Percentiles rank a stretch among this genome's conserved stretches.
phyloP scores from a whole-genome alignment of 2,888 invertebrate genomes.

The Polyploca ridens region DNA sequence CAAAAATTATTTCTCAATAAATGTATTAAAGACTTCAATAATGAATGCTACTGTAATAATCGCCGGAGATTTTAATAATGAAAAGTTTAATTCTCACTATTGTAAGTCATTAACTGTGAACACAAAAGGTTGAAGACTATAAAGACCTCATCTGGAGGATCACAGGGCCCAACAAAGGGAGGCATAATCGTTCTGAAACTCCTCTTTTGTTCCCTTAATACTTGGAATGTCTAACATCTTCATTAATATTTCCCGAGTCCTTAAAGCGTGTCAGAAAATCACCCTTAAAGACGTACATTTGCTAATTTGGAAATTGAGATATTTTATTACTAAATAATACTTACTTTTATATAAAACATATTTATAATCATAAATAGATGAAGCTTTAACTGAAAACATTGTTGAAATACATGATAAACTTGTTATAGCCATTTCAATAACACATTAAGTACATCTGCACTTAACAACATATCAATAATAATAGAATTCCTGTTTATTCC shows the following conservation, averaged over 20 bases:
- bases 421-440: too few relatives aligned
- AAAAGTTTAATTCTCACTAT: constrained; percentile 49
- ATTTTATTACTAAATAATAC: not conserved
- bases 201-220: constrained; percentile 63
- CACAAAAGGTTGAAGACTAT: constrained; percentile 50
- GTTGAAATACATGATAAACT: too few relatives aligned
- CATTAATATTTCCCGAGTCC: constrained; percentile 65
- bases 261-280: constrained; percentile 28
- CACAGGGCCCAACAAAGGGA: constrained; percentile 35
- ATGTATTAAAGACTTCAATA: not conserved
- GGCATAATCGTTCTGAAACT: constrained; percentile 49
- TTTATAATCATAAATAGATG: too few relatives aligned
- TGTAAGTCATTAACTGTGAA: constrained; percentile 59
- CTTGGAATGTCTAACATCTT: constrained; percentile 70
- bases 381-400: too few relatives aligned
- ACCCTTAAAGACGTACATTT: constrained; percentile 37
- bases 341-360: too few relatives aligned
- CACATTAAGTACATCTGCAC: too few relatives aligned
- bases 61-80: constrained; percentile 50
- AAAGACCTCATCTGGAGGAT: constrained; percentile 58
- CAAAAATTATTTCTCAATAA: not conserved
- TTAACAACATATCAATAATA: too few relatives aligned
- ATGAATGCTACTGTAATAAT: constrained; percentile 1
- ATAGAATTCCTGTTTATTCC: too few relatives aligned
- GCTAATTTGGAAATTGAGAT: constrained; percentile 22